Percentiles rank a stretch among this genome's conserved stretches.
Conservation (phyloP, 2,797 vertebrate genomes). For the Gymnodraco acuticeps region DNA sequence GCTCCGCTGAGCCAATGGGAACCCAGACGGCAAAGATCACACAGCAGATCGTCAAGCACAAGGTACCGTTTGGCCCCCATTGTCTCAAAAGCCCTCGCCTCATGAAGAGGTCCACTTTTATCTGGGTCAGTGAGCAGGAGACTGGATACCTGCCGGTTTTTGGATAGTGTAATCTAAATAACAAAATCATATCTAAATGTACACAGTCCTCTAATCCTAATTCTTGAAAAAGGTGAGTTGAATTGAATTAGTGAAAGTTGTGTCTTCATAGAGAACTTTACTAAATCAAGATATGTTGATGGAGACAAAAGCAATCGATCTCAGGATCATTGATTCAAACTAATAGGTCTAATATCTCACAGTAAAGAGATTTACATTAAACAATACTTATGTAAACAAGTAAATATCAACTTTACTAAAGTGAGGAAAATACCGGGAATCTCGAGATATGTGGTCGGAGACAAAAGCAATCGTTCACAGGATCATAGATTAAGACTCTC, state of each 20-base stretch:
- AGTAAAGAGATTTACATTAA: no score
- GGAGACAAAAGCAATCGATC: no score
- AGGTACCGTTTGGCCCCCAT: constrained; percentile 84
- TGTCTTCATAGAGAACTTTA: no score
- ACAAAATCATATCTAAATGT: neutral
- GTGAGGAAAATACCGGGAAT: no score
- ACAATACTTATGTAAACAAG: no score
- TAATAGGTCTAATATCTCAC: no score
- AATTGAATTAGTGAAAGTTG: neutral
- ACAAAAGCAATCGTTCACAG: no score
- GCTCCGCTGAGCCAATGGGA: constrained; percentile 95
- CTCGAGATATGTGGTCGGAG: no score
- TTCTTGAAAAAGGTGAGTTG: neutral
- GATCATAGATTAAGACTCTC: no score
- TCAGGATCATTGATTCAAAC: no score
- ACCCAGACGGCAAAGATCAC: constrained; percentile 97
- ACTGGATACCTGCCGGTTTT: neutral
- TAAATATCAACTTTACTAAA: no score
- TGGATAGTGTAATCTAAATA: neutral
- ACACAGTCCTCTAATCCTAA: neutral
- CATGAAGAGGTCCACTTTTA: neutral
- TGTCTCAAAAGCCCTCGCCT: neutral
- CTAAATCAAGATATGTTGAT: no score
- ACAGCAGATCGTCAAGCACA: constrained; percentile 96
- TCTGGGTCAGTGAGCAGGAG: neutral